A percentile compares a stretch with the other conserved stretches of the same genome.
Evolutionary conservation across 2,113 vertebrate genomes (phyloP).

Genomic region (Hassar affinis): DNA sequence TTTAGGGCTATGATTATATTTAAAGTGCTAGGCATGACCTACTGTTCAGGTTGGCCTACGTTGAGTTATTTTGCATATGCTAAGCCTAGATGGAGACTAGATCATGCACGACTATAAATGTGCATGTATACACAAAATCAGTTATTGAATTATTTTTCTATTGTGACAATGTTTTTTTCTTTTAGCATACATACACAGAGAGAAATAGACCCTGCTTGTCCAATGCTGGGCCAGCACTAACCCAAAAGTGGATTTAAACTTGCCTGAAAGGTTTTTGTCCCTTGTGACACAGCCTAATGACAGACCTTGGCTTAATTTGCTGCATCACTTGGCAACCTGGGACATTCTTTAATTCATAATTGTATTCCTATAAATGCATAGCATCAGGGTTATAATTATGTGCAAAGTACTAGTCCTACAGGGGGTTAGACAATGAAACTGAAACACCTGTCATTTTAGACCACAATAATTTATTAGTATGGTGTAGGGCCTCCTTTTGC

Average conservation of each 20-base stretch:
- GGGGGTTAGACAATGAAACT: no score
- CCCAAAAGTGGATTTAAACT: not conserved
- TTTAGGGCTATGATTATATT: no score
- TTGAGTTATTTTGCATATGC: slow-evolving; percentile 24
- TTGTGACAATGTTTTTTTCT: not conserved
- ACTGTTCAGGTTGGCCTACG: slow-evolving; percentile 19
- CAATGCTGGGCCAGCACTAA: not conserved
- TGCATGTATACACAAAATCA: not conserved
- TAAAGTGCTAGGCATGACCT: no score
- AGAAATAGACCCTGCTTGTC: not conserved
- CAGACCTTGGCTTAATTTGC: not conserved
- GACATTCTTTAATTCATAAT: not conserved
- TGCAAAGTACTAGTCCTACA: no score
- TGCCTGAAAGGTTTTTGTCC: not conserved
- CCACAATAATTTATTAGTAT: no score
- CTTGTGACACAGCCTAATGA: not conserved
- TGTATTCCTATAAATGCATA: no score
- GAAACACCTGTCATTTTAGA: no score
- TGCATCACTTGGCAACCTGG: not conserved
- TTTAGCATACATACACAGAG: not conserved
- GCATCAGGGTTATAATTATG: no score
- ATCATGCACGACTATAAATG: not conserved
- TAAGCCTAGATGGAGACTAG: no score
- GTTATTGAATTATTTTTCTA: not conserved
- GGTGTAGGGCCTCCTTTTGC: no score